Evolutionary conservation across 2,888 invertebrate species (phyloP), one percentile per base, ranked within the genome.

Genomic region (Ectemnius lituratus): DNA sequence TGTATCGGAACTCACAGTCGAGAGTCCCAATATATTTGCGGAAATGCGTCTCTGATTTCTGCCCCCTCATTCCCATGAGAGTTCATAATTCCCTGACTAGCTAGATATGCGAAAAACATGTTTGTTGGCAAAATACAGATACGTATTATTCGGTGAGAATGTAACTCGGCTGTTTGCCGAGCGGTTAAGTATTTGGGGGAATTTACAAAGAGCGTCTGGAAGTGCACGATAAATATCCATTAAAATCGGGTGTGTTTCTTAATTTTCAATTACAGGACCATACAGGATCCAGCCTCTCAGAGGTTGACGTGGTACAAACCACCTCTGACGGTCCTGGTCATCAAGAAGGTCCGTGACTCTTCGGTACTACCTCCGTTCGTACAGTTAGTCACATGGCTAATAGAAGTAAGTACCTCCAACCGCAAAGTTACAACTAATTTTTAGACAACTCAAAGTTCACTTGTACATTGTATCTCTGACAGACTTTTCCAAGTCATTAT

Each of bases 251-350:
- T 13, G 37, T 18, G 45, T 18, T 16, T 45, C 11, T 11, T 11
- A 23, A 45, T 64, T 57, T 14, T 72, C 71, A 71, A 70, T 76
- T 92, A 91, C 27, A 97, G 97, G 96, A 97, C 98, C 91, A 98
- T 98, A 88, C 98, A 98, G 92, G 98, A 99, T 92, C 99, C 98
- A 57, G 98, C 98, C 88, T 97, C 97, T 89, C 98, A 98, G 93
- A 94, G 98, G 88, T 93, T 99, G 88, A 98, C 97, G 60, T 99
- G 99, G 99, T 97, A 97, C 94, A 98, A 98, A 91, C 96, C 97
- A 20, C 98, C 98, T 0, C 93, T 98, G 81, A 97, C 97, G n/a
- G 98, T 98, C 84, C 94, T 99, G 84, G 98, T 99, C 79, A 98
- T 99, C 92, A 98, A 98, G 92, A 99, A 99, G 91, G 96, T 98